These are phyloP conservation scores for Fistularia commersonii DNA, from an alignment of 2,797 vertebrate species.

Conservation along the genomic window DNA sequence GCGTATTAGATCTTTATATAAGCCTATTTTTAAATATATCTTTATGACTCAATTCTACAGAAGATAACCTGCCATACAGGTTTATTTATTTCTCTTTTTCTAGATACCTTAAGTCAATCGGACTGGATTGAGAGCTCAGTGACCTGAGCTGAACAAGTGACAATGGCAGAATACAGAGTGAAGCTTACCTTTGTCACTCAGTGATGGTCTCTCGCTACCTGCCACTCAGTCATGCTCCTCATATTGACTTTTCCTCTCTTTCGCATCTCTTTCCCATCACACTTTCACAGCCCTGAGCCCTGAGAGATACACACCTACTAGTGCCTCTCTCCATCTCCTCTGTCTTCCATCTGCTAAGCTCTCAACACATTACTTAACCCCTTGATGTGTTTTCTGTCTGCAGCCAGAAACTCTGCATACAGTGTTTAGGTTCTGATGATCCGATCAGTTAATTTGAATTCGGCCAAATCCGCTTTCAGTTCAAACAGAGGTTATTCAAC, in stretches of 20 bases:
- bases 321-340: constrained; percentile 20
- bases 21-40: background rate
- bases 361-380: no score
- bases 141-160: constrained; percentile 12
- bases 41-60: background rate
- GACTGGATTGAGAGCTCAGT: constrained; percentile 4
- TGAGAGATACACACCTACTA: constrained; percentile 21
- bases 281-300: constrained; percentile 27
- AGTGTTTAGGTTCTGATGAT: no score
- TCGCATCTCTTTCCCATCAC: constrained; percentile 42
- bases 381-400: no score
- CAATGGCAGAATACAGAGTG: constrained; percentile 2
- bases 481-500: no score
- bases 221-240: constrained; percentile 29
- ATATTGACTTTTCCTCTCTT: constrained; percentile 45
- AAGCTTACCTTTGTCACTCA: constrained; percentile 2
- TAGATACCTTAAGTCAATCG: constrained; percentile 3
- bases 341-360: constrained; percentile 1
- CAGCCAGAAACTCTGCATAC: no score
- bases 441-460: no score
- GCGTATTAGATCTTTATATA: background rate
- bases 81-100: background rate
- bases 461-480: no score
- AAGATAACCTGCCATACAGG: background rate
- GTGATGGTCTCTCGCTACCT: constrained; percentile 12